Evolutionary conservation across 2,888 invertebrate genomes (phyloP).

Genomic region (Trimorus sp.): DNA sequence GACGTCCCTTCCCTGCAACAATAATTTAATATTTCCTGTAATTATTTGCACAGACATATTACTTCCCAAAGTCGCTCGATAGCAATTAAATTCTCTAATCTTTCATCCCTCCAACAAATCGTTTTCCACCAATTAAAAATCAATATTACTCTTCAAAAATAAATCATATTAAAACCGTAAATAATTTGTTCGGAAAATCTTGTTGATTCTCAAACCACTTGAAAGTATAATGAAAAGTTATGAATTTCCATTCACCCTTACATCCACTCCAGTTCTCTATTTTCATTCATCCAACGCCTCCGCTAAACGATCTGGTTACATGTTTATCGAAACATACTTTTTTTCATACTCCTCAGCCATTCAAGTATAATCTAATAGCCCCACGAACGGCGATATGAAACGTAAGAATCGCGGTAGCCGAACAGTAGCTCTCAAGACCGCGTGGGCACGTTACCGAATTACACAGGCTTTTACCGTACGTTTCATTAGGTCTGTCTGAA

Average conservation of each 20-base stretch:
- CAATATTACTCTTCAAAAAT: too few relatives aligned
- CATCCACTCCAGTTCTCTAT: too few relatives aligned
- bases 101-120: too few relatives aligned
- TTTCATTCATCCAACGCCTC: too few relatives aligned
- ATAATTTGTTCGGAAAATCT: too few relatives aligned
- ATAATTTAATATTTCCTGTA: conserved; percentile 55
- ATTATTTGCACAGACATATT: conserved; percentile 20
- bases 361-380: conserved; percentile 11
- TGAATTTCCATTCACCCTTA: too few relatives aligned
- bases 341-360: conserved; percentile 7
- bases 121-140: too few relatives aligned
- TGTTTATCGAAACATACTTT: too few relatives aligned
- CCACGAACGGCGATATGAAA: conserved; percentile 24
- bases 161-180: too few relatives aligned
- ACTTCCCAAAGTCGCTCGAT: background rate
- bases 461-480: conserved; percentile 42
- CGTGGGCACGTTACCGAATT: conserved; percentile 41
- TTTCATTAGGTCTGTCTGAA: conserved; percentile 37
- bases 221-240: too few relatives aligned
- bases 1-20: conserved; percentile 88
- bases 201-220: too few relatives aligned
- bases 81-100: too few relatives aligned
- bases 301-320: background rate
- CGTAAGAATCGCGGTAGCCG: conserved; percentile 37
- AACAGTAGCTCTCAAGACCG: conserved; percentile 40